Base-by-base conservation (phyloP, 2,113 vertebrate genomes). In the Picathartes gymnocephalus region DNA sequence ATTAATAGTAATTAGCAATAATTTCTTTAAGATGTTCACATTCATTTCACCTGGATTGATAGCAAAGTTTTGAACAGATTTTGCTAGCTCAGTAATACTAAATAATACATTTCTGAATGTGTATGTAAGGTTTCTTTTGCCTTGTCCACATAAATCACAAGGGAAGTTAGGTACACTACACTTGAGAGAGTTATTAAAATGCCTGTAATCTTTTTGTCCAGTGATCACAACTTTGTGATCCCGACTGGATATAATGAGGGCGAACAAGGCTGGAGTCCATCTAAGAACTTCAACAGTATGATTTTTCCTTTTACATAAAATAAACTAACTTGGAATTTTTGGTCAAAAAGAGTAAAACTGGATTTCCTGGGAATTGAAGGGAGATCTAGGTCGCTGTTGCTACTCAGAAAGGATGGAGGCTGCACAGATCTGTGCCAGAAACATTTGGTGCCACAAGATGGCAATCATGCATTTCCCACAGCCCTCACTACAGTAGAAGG, bases 381-480 rank as follows among this genome's bases (percentile, higher is more conserved):
- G 25, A 66, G 11, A 58, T 35, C 10, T 33, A 40, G 20, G 47
- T 44, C 31, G 2, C 2, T 50, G 30, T 12, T 56, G 31, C 35
- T 72, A 20, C 22, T 76, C 70, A 50, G 45, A 64, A 76, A 60
- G n/a, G 48, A 86, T 20, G 50, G 23, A 72, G 30, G 20, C 50
- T 90, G 74, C 54, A 73, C 13, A 90, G 47, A 44, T 16, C 15
- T 62, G 39, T 91, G 86, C 47, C 68, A 81, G 54, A 62, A 88
- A 44, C 56, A 24, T 21, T 73, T 81, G 39, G 40, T 78, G 80
- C 96, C 96, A 97, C 95, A 92, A 95, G 96, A 79, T 95, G 96
- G 95, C 96, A 95, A 93, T 94, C 68, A 42, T 2, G 48, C 57
- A 77, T 89, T 94, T 94, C 69, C 69, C 50, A 88, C 42, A 86